Conservation (phyloP, 2,888 invertebrate species). For the Rhamnusium bicolor region DNA sequence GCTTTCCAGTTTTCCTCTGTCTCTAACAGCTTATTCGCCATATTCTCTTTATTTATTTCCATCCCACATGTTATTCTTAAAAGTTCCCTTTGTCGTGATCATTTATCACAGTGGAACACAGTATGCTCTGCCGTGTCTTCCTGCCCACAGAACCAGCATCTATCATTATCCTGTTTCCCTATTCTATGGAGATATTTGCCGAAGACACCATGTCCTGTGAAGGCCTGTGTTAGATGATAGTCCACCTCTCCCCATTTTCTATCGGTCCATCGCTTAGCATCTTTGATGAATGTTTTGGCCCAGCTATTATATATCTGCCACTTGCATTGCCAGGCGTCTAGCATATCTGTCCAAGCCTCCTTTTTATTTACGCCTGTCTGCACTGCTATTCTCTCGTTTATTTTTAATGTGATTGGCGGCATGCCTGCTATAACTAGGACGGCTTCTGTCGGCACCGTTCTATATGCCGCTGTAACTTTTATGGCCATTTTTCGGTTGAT, state of each 20-base stretch:
- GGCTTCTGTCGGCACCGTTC: conserved; percentile 21
- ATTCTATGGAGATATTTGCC: neutral
- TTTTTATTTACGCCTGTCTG: neutral
- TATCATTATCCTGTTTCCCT: neutral
- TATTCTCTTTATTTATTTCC: neutral
- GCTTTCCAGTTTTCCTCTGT: neutral
- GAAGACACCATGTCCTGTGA: neutral
- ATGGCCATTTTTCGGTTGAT: conserved; percentile 11
- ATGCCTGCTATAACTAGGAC: conserved; percentile 19
- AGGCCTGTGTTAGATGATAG: conserved; percentile 3
- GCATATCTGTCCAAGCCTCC: neutral
- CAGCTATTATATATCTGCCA: neutral
- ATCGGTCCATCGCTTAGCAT: neutral
- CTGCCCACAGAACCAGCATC: neutral
- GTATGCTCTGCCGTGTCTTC: neutral
- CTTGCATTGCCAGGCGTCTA: conserved; percentile 1
- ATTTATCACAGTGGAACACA: neutral
- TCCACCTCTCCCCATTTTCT: neutral
- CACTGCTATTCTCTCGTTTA: neutral
- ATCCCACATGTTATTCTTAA: neutral
- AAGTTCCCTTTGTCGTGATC: neutral
- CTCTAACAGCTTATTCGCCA: neutral
- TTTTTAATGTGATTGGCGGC: conserved; percentile 11
- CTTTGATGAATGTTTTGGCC: neutral
- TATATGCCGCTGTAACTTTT: conserved; percentile 19